Conservation (phyloP, 2,113 vertebrate species). For the Heterochromis multidens region DNA sequence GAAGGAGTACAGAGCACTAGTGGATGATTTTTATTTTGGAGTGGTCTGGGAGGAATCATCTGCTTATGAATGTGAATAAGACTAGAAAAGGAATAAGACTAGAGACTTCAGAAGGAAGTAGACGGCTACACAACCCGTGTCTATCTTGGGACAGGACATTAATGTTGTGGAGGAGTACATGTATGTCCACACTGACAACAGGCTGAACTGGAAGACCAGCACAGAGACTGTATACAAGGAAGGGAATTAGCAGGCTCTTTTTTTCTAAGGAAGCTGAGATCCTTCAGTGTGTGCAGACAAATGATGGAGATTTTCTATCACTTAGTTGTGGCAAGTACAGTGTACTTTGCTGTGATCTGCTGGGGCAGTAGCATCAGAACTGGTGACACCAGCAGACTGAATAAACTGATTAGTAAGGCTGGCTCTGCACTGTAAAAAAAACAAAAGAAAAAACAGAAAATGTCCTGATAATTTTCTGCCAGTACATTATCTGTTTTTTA, state of each 20-base stretch:
- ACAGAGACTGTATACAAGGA: not conserved
- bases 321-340: not conserved
- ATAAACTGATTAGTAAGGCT: not conserved
- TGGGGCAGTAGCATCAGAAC: not conserved
- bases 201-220: not conserved
- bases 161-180: rapidly evolving
- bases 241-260: not conserved
- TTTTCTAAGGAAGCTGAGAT: not conserved
- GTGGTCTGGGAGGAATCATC: not conserved
- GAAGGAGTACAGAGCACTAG: not conserved
- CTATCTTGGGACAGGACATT: not conserved
- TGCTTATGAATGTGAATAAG: not conserved
- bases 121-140: not conserved
- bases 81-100: not conserved
- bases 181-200: not conserved
- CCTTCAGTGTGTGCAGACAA: not conserved
- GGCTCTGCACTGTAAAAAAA: too few relatives aligned
- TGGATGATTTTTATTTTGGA: not conserved
- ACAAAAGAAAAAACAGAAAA: too few relatives aligned
- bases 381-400: not conserved
- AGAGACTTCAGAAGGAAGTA: not conserved
- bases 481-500: too few relatives aligned
- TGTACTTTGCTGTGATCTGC: not conserved
- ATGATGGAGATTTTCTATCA: not conserved
- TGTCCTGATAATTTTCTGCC: too few relatives aligned